Percentiles rank a stretch among this genome's conserved stretches.
These are phyloP conservation scores for Liodrosophila aerea DNA, from an alignment of 2,888 invertebrate species.

Conservation along the genomic window DNA sequence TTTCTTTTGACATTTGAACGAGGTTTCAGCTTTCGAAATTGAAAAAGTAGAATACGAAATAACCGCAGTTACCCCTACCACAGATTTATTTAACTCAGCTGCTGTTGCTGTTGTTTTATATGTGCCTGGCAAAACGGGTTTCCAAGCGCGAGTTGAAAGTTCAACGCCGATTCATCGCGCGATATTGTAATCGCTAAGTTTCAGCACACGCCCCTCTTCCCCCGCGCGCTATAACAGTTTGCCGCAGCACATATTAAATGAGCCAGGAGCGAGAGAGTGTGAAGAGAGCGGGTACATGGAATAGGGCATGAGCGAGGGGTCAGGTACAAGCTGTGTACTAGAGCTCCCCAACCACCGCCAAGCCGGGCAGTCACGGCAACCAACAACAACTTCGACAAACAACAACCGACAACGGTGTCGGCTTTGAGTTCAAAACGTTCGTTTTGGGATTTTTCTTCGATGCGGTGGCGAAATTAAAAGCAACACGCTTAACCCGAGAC, in stretches of 20 bases:
- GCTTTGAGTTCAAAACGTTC: constrained; percentile 59
- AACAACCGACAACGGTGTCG: constrained; percentile 22
- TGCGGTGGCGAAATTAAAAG: constrained; percentile 76
- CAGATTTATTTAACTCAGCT: too few species aligned
- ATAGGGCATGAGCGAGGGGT: not conserved
- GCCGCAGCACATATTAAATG: constrained; percentile 57
- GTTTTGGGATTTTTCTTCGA: constrained; percentile 62
- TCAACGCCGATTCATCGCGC: constrained; percentile 69
- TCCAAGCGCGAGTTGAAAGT: constrained; percentile 65
- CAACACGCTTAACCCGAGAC: constrained; percentile 61
- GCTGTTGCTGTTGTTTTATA: constrained; percentile 12
- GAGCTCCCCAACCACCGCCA: constrained; percentile 28
- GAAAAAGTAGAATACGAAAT: constrained; percentile 40
- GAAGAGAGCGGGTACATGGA: constrained; percentile 10
- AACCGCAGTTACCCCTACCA: constrained; percentile 10
- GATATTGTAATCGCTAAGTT: constrained; percentile 66
- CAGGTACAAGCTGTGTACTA: constrained; percentile 35
- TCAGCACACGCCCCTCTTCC: constrained; percentile 1
- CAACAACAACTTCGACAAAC: constrained; percentile 10
- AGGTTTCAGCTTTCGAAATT: constrained; percentile 66
- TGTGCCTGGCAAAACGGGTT: constrained; percentile 39
- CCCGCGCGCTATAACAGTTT: not conserved
- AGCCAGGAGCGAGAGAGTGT: constrained; percentile 36
- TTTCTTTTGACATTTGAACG: constrained; percentile 72
- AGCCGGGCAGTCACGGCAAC: constrained; percentile 61